These are phyloP conservation scores for Trachurus trachurus DNA, from an alignment of 2,797 vertebrate genomes.

Conservation along the genomic window DNA sequence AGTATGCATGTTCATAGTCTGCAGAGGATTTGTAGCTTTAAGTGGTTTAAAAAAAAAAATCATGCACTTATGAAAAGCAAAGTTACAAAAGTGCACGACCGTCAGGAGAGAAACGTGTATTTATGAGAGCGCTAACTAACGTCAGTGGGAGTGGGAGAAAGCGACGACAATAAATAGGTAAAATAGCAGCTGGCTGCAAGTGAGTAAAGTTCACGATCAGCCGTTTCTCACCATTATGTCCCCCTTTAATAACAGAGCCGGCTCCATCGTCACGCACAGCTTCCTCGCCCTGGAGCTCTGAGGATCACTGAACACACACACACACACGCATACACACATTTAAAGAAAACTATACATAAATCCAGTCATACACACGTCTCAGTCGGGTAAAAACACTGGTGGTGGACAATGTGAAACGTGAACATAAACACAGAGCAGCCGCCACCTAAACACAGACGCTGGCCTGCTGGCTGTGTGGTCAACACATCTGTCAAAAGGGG, in stretches of 20 bases:
- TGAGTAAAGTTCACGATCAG: not conserved
- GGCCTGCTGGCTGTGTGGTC: constrained; percentile 28
- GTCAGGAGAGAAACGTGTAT: constrained; percentile 12
- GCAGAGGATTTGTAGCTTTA: constrained; percentile 7
- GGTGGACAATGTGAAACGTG: constrained; percentile 42
- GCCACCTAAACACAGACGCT: constrained; percentile 69
- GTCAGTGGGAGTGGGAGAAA: not conserved
- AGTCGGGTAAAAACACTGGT: constrained; percentile 38
- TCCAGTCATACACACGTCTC: constrained; percentile 65
- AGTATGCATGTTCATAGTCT: constrained; percentile 7
- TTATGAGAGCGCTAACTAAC: not conserved
- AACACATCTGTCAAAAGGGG: constrained; percentile 47
- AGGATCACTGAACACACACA: constrained; percentile 82
- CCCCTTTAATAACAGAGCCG: constrained; percentile 92
- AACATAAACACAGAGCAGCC: constrained; percentile 61
- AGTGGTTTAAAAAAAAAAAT: constrained; percentile 38
- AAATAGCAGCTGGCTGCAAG: not conserved
- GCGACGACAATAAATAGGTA: not conserved
- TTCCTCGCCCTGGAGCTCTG: constrained; percentile 85
- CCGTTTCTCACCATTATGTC: constrained; percentile 91
- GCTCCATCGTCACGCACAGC: constrained; percentile 90
- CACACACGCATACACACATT: constrained; percentile 17
- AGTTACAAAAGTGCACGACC: constrained; percentile 6
- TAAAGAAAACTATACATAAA: constrained; percentile 47
- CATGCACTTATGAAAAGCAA: constrained; percentile 23